A percentile compares a stretch with the other conserved stretches of the same genome.
phyloP scores from a whole-genome alignment of 2,113 vertebrate species.

The Psephotus haematonotus region DNA sequence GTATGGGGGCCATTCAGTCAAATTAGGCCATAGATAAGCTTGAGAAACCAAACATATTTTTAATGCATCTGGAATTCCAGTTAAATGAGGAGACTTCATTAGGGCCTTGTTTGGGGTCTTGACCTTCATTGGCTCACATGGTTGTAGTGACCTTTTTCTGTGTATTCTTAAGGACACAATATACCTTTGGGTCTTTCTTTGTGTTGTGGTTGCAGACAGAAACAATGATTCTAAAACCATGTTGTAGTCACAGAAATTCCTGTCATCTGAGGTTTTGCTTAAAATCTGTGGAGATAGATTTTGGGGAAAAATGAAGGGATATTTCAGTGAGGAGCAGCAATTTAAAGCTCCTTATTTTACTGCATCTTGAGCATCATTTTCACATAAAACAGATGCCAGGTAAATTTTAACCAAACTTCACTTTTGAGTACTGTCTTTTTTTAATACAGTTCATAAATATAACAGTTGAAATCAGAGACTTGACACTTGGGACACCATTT shows the following conservation, averaged over 20 bases:
- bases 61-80: neutral
- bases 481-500: neutral
- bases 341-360: neutral
- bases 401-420: neutral
- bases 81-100: neutral
- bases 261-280: neutral
- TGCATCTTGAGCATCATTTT: neutral
- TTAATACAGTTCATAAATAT: neutral
- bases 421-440: neutral
- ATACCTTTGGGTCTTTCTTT: neutral
- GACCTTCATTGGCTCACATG: neutral
- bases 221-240: neutral
- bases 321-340: neutral
- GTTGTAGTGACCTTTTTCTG: fast-evolving
- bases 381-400: neutral
- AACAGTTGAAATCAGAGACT: neutral
- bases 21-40: neutral
- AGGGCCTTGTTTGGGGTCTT: fast-evolving
- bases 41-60: neutral
- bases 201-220: neutral
- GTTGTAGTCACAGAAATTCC: neutral
- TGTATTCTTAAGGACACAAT: fast-evolving
- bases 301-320: neutral
- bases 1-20: neutral
- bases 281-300: neutral